Base-by-base conservation (phyloP, 2,113 vertebrate genomes). In the Engraulis encrasicolus region DNA sequence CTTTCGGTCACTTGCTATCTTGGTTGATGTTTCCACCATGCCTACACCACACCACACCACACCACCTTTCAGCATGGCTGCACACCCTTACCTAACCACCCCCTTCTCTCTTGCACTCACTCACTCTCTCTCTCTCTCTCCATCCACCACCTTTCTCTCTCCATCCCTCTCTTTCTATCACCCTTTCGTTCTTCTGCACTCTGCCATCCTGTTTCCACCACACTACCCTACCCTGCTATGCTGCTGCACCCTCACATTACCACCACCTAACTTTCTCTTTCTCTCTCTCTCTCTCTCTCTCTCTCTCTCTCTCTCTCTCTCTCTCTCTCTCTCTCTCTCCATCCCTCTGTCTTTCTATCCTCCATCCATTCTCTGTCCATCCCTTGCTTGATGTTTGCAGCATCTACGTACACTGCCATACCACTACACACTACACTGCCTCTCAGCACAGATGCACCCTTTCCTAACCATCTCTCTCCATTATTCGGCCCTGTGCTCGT, bases 61-160 rank as follows among this genome's bases (percentile, higher is more conserved):
- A 54, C 37, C 77, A 19, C 27, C 85, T 52, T 82, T 86, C 88
- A 87, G 85, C 85, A 80, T 80, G 79, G 78, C 79, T 81, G 52
- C 82, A 78, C 49, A 34, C 20, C 78, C 27, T 71, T 12, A 2
- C 27, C 34, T n/a, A n/a, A n/a, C 11, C 12, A 11, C 34, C 31
- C 12, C 66, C 15, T 34, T 6, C 9, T 11, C 61, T 71, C 61
- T 34, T 27, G 14, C 61, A 31, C 61, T 71, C 27, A 14, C 58
- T 31, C n/a, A 14, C 27, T 23, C n/a, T 66, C 54, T 58, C 52
- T 58, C 52, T 58, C 18, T 58, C 18, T 23, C 4, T 58, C 18
- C 6, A 18, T 58, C 20, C 52, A n/a, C 52, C n/a, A 0, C 20
- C 52, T 20, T 58, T 58, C 6, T 58, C 19, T 58, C 54, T n/a